A percentile compares a stretch with the other conserved stretches of the same genome.
phyloP scores from a whole-genome alignment of 2,888 invertebrate species.

The Brachylomia viminalis region DNA sequence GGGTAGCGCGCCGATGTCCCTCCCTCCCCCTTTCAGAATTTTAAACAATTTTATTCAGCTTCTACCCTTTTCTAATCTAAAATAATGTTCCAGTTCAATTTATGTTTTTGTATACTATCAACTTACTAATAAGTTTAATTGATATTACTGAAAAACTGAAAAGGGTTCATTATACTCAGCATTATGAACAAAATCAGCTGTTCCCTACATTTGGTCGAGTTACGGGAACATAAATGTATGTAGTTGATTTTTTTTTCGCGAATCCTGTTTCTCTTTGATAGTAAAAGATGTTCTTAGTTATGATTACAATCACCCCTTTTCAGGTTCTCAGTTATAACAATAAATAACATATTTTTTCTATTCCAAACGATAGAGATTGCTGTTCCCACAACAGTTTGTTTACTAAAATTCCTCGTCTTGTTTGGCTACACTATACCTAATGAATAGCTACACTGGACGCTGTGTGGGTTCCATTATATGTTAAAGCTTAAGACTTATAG shows the following conservation, averaged over 20 bases:
- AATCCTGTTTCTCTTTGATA: too few species aligned
- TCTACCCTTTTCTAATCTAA: neutral
- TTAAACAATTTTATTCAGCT: neutral
- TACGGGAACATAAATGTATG: neutral
- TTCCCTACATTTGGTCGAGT: neutral
- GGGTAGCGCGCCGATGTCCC: too few species aligned
- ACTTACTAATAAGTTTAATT: neutral
- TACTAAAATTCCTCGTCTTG: neutral
- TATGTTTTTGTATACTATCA: neutral
- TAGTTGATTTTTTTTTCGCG: neutral
- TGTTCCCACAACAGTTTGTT: neutral
- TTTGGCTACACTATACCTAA: conserved; percentile 5
- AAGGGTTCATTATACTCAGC: neutral
- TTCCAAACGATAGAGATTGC: neutral
- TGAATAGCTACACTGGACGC: conserved; percentile 3
- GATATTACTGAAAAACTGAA: neutral
- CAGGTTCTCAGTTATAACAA: neutral
- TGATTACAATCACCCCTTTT: neutral
- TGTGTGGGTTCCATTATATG: conserved; percentile 53
- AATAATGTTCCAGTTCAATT: neutral
- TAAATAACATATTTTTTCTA: too few species aligned
- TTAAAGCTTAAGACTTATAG: conserved; percentile 28
- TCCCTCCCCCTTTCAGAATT: too few species aligned
- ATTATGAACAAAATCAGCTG: neutral
- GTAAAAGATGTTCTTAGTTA: neutral